Evolutionary conservation across 2,113 vertebrate species (phyloP).

Genomic region (Dissostichus mawsoni): DNA sequence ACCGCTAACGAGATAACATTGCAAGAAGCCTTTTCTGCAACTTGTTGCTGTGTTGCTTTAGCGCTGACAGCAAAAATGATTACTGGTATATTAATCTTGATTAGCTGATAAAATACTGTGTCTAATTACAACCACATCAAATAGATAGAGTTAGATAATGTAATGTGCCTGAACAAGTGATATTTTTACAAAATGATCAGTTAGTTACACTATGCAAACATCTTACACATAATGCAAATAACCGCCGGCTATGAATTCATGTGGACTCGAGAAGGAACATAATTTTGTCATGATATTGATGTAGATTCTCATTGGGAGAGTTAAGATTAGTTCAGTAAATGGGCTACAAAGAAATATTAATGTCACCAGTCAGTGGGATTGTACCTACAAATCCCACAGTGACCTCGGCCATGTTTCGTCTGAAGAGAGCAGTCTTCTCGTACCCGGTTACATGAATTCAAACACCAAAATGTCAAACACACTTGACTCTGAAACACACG

Average conservation of each 20-base stretch:
- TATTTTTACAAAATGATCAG: conserved; percentile 62
- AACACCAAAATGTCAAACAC: conserved; percentile 66
- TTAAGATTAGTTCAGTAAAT: conserved; percentile 38
- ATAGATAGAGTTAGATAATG: conserved; percentile 56
- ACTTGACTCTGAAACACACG: conserved; percentile 48
- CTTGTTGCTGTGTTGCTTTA: conserved; percentile 67
- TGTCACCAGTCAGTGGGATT: conserved; percentile 20
- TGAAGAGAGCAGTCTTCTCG: conserved; percentile 22
- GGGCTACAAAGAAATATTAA: conserved; percentile 51
- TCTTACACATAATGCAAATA: conserved; percentile 61
- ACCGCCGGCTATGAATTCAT: conserved; percentile 61
- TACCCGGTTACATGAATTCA: conserved; percentile 45
- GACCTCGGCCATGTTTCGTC: conserved; percentile 32
- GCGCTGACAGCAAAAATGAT: conserved; percentile 56
- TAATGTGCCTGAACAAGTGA: conserved; percentile 39
- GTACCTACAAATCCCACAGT: conserved; percentile 55
- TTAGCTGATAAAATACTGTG: conserved; percentile 52
- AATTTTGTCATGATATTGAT: conserved; percentile 66
- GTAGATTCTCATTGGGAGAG: conserved; percentile 40
- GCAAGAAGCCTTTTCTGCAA: conserved; percentile 57
- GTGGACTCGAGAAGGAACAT: conserved; percentile 52
- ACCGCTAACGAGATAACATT: conserved; percentile 81
- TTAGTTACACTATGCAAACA: conserved; percentile 60
- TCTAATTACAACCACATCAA: conserved; percentile 66
- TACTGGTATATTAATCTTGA: conserved; percentile 43